Conservation (phyloP, 2,113 vertebrate genomes). For the Hucho hucho region DNA sequence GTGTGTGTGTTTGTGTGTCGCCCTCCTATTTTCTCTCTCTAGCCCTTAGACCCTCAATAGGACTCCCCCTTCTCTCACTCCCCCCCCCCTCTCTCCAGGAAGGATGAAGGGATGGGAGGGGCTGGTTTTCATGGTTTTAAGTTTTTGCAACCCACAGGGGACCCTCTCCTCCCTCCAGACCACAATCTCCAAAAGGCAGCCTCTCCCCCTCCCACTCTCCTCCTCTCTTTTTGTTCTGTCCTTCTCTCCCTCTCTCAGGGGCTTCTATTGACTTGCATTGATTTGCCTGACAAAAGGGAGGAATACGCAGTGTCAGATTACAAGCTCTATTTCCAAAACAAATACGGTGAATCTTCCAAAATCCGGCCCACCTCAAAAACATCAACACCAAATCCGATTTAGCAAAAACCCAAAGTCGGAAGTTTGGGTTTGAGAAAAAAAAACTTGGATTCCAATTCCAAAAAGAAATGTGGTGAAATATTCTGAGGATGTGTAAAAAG, state of each 20-base stretch:
- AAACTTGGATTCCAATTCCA: slow-evolving; percentile 3
- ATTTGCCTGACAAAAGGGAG: slow-evolving; percentile 72
- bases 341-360: slow-evolving; percentile 17
- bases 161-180: slow-evolving; percentile 25
- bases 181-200: slow-evolving; percentile 23
- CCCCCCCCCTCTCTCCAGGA: slow-evolving; percentile 22
- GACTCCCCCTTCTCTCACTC: slow-evolving; percentile 20
- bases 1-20: slow-evolving; percentile 19
- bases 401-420: not conserved
- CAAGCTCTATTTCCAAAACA: slow-evolving; percentile 54
- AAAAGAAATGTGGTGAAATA: slow-evolving; percentile 25
- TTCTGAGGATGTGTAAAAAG: slow-evolving; percentile 25
- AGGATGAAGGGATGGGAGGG: slow-evolving; percentile 32
- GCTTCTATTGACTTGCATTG: slow-evolving; percentile 68
- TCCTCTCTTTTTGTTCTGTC: slow-evolving; percentile 56
- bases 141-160: slow-evolving; percentile 59
- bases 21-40: not conserved
- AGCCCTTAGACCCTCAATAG: slow-evolving; percentile 37
- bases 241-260: slow-evolving; percentile 18
- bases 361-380: not conserved
- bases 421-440: slow-evolving; percentile 22
- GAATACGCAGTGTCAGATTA: slow-evolving; percentile 57
- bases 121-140: slow-evolving; percentile 24
- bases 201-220: slow-evolving; percentile 22
- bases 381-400: not conserved